Conservation (phyloP, 2,797 vertebrate genomes). For the Potorous gilbertii region DNA sequence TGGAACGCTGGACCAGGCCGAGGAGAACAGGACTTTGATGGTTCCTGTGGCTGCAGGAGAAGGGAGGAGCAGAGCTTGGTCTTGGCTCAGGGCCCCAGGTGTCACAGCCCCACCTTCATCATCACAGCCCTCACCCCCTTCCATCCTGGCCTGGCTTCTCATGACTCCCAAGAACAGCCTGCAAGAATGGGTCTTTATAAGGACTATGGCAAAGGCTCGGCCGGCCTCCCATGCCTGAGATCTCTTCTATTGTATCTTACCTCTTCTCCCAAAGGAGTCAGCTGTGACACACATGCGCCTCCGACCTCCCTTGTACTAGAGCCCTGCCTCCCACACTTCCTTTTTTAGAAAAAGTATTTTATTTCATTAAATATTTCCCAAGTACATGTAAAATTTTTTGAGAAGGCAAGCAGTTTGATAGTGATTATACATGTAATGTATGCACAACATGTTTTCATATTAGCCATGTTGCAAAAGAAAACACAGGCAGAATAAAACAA, state of each 20-base stretch:
- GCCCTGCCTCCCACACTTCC: background rate
- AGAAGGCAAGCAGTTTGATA: background rate
- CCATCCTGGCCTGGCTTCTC: background rate
- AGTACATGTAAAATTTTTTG: background rate
- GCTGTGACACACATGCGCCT: background rate
- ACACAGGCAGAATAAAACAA: background rate
- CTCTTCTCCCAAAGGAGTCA: background rate
- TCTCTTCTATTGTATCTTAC: background rate
- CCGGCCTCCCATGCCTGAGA: background rate
- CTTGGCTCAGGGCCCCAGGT: background rate
- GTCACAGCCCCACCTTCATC: background rate
- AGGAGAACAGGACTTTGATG: background rate
- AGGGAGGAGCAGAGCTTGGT: background rate
- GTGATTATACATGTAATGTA: background rate
- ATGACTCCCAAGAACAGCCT: background rate
- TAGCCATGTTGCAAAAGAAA: background rate
- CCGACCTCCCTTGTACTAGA: background rate
- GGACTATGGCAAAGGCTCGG: background rate
- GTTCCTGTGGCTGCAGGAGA: background rate
- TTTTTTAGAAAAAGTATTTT: background rate
- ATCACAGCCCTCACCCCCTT: background rate
- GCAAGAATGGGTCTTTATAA: background rate
- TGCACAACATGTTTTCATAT: background rate
- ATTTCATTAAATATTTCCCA: background rate
- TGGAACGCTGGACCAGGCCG: background rate